Evolutionary conservation across 2,888 invertebrate species (phyloP).

Genomic region (Athalia cordata): DNA sequence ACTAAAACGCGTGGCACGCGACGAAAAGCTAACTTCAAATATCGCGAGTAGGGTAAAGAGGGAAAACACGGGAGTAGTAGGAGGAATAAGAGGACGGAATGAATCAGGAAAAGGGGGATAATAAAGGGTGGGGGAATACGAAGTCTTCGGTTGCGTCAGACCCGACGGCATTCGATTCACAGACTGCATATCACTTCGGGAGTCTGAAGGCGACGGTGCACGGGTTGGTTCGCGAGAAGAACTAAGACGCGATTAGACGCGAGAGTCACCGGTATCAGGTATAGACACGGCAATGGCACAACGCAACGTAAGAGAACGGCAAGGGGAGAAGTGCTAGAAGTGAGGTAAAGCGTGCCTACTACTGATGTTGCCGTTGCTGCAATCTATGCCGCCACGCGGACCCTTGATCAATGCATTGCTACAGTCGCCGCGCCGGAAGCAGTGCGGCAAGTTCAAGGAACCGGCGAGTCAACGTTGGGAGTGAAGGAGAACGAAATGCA

Average conservation of each 20-base stretch:
- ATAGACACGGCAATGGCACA: too few relatives aligned
- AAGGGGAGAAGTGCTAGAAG: too few relatives aligned
- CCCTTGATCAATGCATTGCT: slow-evolving; percentile 3
- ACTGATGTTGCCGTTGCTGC: background rate
- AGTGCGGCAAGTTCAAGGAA: slow-evolving; percentile 42
- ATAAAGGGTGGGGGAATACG: background rate
- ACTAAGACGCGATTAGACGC: slow-evolving; percentile 44
- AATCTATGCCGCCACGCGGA: slow-evolving; percentile 48
- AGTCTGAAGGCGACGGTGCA: slow-evolving; percentile 33
- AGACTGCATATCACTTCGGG: slow-evolving; percentile 38
- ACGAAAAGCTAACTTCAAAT: background rate
- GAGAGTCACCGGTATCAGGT: slow-evolving; percentile 30
- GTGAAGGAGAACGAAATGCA: slow-evolving; percentile 41
- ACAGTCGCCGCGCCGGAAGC: slow-evolving; percentile 42
- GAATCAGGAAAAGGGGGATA: too few relatives aligned
- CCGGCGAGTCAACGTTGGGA: slow-evolving; percentile 31
- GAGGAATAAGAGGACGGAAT: too few relatives aligned
- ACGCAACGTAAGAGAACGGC: too few relatives aligned
- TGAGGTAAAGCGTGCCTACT: too few relatives aligned
- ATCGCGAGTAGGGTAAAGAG: slow-evolving; percentile 9
- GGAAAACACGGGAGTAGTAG: background rate
- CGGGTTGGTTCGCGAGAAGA: slow-evolving; percentile 30
- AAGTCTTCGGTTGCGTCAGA: slow-evolving; percentile 33
- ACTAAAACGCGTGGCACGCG: too few relatives aligned
- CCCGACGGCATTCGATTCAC: slow-evolving; percentile 28